Base-by-base conservation (phyloP, 30 jellyfish, hydroid and myxozoan genomes). In the Turritopsis rubra region DNA sequence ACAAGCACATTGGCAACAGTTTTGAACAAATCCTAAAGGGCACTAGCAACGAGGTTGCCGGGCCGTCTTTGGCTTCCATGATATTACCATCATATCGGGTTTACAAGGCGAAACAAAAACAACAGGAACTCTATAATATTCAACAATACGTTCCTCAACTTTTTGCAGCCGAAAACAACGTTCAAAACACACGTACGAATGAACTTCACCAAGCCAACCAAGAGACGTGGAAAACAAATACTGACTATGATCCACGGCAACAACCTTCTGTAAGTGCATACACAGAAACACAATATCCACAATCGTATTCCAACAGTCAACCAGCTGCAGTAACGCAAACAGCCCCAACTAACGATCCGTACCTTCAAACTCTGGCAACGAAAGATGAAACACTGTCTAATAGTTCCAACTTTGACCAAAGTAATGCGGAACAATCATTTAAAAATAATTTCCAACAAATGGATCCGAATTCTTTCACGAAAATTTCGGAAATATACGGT, bases 31-130 rank as follows among this genome's bases (percentile, higher is more conserved):
- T 66, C 29, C 76, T 66, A 17, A 66, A 21, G 29, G 76, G 76
- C 5, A 21, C 27, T 26, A 66, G 76, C 17, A 66, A 66, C 27
- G 76, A 66, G 17, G 29, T 66, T 7, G 76, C 76, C 4, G 76
- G 76, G 17, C 76, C 76, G 9, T 66, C 76, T 66, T 26, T 66
- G 29, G 76, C 76, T 21, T 21, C 76, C 8, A 66, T 66, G 76
- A 21, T 66, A 21, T 66, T 66, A 17, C 76, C 76, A 66, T 21
- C 76, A 17, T 26, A 66, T 26, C 29, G 29, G 7, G 29, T 17
- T 66, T 26, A 26, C 76, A 21, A 66, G 27, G 76, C 76, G 16
- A 66, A 21, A 66, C 27, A 66, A 17, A 66, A 21, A 66, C 76
- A 21, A 9, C 4, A 66, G 29, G 29, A 21, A 9, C 29, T 66